Percentiles rank a stretch among this genome's conserved stretches.
Evolutionary conservation across 2,888 invertebrate genomes (phyloP).

Genomic region (Cremastinae sp.): DNA sequence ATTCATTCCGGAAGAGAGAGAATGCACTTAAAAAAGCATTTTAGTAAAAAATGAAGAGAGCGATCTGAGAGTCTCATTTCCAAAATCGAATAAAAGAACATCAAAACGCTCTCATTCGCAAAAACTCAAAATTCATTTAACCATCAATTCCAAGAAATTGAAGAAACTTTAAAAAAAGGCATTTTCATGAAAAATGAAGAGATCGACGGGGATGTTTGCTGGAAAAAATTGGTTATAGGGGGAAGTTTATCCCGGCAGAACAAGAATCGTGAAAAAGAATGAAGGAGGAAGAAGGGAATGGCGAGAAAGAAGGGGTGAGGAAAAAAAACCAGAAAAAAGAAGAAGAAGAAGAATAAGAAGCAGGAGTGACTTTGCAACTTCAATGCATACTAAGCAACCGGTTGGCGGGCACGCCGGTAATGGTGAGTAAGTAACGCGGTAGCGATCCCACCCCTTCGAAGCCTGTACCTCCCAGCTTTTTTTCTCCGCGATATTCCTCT

Average conservation of each 20-base stretch:
- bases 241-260: not conserved
- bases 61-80: no score
- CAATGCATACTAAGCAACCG: conserved; percentile 80
- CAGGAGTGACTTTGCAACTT: conserved; percentile 77
- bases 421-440: conserved; percentile 44
- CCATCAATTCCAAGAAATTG: no score
- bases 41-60: no score
- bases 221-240: not conserved
- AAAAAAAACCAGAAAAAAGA: conserved; percentile 17
- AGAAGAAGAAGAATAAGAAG: conserved; percentile 49
- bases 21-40: no score
- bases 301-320: conserved; percentile 33
- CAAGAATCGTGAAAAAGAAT: conserved; percentile 28
- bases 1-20: no score
- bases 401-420: conserved; percentile 57
- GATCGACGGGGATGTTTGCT: not conserved
- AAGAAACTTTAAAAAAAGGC: no score
- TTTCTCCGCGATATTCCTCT: conserved; percentile 52
- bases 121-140: no score
- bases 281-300: conserved; percentile 34
- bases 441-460: conserved; percentile 52
- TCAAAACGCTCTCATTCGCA: no score
- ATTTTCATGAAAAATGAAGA: no score
- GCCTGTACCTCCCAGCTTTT: conserved; percentile 46
- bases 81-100: no score